Conservation (phyloP, 2,888 invertebrate species). For the Diaperis boleti region DNA sequence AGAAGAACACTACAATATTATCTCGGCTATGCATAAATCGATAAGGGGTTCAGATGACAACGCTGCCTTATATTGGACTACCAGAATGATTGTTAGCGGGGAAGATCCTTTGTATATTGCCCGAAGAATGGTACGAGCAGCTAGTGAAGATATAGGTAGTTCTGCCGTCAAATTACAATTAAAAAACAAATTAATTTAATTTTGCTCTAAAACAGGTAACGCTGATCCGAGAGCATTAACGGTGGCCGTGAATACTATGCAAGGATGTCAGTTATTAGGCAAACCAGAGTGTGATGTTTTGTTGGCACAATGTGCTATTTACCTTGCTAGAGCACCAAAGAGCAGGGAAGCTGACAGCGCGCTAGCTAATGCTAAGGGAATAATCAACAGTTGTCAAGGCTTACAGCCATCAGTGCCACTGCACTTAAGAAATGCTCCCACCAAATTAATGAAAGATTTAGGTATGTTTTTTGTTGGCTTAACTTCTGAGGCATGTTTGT, state of each 20-base stretch:
- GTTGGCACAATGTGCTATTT: conserved; percentile 81
- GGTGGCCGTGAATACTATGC: conserved; percentile 80
- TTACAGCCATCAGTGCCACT: conserved; percentile 81
- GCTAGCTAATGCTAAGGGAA: conserved; percentile 70
- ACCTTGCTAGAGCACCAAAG: conserved; percentile 83
- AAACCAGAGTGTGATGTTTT: conserved; percentile 86
- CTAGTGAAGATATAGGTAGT: conserved; percentile 83
- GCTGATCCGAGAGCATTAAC: conserved; percentile 75
- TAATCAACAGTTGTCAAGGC: conserved; percentile 74
- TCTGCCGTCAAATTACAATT: neutral
- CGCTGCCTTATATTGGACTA: conserved; percentile 86
- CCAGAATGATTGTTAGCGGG: conserved; percentile 82
- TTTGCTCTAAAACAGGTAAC: conserved; percentile 67
- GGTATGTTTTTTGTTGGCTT: no score
- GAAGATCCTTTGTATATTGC: conserved; percentile 86
- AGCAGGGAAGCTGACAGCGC: conserved; percentile 73
- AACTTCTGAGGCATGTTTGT: no score
- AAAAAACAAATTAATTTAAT: neutral
- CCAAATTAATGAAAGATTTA: conserved; percentile 80
- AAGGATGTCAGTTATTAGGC: conserved; percentile 83
- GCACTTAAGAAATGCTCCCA: conserved; percentile 85
- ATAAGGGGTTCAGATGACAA: conserved; percentile 84
- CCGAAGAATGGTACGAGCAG: conserved; percentile 78
- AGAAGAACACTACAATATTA: conserved; percentile 86
- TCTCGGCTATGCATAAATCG: conserved; percentile 87